Evolutionary conservation across 2,797 vertebrate genomes (phyloP).

Genomic region (Halcyon leucocephala): DNA sequence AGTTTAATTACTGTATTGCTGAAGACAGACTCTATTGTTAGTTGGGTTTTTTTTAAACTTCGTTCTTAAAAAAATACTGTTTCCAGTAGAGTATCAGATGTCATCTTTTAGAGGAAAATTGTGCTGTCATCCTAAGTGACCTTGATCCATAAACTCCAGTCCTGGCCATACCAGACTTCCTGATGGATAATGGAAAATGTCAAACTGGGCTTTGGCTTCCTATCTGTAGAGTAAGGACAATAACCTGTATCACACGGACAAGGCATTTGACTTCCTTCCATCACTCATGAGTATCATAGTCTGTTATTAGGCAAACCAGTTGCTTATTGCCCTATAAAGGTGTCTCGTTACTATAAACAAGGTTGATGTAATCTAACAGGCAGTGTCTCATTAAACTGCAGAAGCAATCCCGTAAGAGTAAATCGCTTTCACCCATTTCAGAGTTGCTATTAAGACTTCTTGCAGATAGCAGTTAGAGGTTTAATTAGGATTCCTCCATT

Average conservation of each 20-base stretch:
- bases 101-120: background rate
- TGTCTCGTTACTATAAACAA: background rate
- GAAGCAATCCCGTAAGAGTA: background rate
- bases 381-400: constrained; percentile 3
- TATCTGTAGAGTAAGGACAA: background rate
- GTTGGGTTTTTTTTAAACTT: background rate
- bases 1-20: background rate
- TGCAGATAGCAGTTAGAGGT: background rate
- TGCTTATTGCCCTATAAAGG: background rate
- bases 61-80: background rate
- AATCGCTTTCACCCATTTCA: background rate
- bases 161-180: background rate
- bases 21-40: background rate
- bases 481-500: background rate
- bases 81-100: background rate
- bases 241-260: accelerated
- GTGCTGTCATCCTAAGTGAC: background rate
- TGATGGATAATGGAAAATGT: background rate
- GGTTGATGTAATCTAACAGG: background rate
- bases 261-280: background rate
- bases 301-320: background rate
- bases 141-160: background rate
- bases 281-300: background rate
- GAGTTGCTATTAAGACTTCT: background rate
- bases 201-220: background rate